Conservation (phyloP, 2,888 invertebrate species). For the Aphidoletes aphidimyza region DNA sequence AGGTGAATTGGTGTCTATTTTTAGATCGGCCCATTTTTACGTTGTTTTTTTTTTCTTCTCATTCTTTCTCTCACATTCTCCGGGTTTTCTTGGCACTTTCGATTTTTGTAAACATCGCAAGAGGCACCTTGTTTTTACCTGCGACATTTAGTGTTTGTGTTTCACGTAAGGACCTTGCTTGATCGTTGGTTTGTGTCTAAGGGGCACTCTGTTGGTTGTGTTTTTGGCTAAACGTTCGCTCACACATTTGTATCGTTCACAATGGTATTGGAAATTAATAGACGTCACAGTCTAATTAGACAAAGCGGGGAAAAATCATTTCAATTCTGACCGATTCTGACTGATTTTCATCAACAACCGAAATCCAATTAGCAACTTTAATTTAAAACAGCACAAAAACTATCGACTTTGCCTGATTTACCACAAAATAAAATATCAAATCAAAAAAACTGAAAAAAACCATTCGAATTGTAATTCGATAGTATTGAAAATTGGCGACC, state of each 20-base stretch:
- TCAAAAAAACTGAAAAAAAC: too few relatives aligned
- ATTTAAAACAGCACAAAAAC: too few relatives aligned
- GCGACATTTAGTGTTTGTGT: not conserved
- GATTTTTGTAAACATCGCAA: not conserved
- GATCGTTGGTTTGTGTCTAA: constrained; percentile 49
- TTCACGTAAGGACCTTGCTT: constrained; percentile 1
- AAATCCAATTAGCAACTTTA: constrained; percentile 8
- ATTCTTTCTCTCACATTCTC: not conserved
- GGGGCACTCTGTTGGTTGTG: not conserved
- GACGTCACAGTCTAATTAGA: not conserved
- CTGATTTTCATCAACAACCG: not conserved
- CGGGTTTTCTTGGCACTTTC: too few relatives aligned
- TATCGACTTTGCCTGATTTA: too few relatives aligned
- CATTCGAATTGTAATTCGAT: not conserved
- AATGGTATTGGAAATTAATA: constrained; percentile 14
- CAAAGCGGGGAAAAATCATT: not conserved
- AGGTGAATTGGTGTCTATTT: not conserved
- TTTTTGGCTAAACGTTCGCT: not conserved
- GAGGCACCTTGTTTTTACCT: not conserved
- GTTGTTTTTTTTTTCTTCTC: not conserved
- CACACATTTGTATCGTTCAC: not conserved
- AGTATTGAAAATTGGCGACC: not conserved
- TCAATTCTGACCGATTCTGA: not conserved
- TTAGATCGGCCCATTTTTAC: constrained; percentile 19
- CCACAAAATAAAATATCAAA: too few relatives aligned